Conservation (phyloP, 2,888 invertebrate genomes). For the Athalia circularis region DNA sequence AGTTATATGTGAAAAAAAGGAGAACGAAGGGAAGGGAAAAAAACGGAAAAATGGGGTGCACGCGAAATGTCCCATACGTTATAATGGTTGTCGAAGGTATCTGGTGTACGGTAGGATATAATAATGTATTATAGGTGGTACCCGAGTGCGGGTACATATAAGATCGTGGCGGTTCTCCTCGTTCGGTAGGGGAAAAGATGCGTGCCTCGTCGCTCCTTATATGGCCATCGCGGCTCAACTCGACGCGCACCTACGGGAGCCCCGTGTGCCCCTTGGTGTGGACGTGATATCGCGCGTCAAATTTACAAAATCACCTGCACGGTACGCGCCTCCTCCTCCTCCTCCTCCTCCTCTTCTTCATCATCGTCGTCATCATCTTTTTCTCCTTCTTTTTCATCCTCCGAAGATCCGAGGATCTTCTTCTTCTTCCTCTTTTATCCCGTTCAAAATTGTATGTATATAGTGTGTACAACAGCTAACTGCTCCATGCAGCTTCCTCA, state of each 20-base stretch:
- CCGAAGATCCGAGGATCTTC: background rate
- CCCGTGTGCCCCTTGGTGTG: constrained; percentile 12
- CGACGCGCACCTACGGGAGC: constrained; percentile 43
- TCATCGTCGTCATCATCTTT: background rate
- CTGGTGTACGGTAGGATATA: too few relatives aligned
- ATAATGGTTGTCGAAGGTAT: too few relatives aligned
- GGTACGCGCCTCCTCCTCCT: constrained; percentile 14
- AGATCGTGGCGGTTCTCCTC: background rate
- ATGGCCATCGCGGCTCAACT: constrained; percentile 68
- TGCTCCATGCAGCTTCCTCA: too few relatives aligned
- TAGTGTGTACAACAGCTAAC: too few relatives aligned
- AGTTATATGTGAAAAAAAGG: too few relatives aligned
- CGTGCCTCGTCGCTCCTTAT: constrained; percentile 72
- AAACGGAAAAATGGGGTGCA: too few relatives aligned
- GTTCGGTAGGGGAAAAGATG: constrained; percentile 63
- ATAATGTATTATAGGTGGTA: too few relatives aligned
- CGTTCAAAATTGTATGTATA: background rate
- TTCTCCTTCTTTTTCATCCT: constrained; percentile 21
- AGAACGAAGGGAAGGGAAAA: too few relatives aligned
- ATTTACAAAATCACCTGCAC: constrained; percentile 43
- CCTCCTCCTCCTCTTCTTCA: background rate
- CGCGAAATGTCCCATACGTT: too few relatives aligned
- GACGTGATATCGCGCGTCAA: constrained; percentile 44
- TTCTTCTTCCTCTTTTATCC: background rate
- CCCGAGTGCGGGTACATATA: too few relatives aligned